Evolutionary conservation across 1,140 invertebrate genomes (phyloP), one percentile per base, ranked within the genome.

Genomic region (Bacillus rossius): DNA sequence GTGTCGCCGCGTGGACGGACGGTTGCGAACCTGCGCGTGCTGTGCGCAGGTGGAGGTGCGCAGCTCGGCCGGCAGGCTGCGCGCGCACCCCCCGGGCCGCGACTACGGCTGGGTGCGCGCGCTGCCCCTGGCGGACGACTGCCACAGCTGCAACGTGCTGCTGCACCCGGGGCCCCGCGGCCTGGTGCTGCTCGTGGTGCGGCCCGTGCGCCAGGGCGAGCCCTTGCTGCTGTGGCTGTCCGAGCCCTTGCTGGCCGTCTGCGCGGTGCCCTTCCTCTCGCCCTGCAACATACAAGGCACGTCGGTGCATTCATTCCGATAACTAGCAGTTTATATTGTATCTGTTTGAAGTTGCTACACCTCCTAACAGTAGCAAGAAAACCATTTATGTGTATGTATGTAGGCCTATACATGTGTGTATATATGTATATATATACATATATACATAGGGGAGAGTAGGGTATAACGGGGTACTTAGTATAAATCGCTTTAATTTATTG

Each of bases 141-240:
- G 84, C 56, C 84, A 86, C 62, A 82, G 81, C 60, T 84, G 81
- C 61, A 89, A 89, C 65, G 72, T 84, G 4, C 68, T 82, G 22
- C 69, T 85, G 14, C 77, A 74, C 56, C 65, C 55, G 41, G n/a
- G 56, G 51, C 14, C 64, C 55, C 10, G 49, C 17, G 48, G 34
- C 63, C 23, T 49, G 16, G 0, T 37, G 7, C 2, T 57, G 57
- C 17, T 60, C 47, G 61, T 41, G 52, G 25, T 56, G 41, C 14
- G 56, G 58, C n/a, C 54, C 55, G 7, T 48, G n/a, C 42, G n/a
- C 4, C 10, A n/a, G 1, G 55, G 55, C 1, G 40, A 91, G 57
- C 79, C 84, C 61, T 68, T 93, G 0, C 70, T 81, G 8, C 76
- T 92, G 59, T 96, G 94, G 94, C 93, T 94, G 69, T 84, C 85